Percentiles rank a stretch among this genome's conserved stretches.
Evolutionary conservation across 2,888 invertebrate genomes (phyloP).

Genomic region (Drosophila buzzatii): DNA sequence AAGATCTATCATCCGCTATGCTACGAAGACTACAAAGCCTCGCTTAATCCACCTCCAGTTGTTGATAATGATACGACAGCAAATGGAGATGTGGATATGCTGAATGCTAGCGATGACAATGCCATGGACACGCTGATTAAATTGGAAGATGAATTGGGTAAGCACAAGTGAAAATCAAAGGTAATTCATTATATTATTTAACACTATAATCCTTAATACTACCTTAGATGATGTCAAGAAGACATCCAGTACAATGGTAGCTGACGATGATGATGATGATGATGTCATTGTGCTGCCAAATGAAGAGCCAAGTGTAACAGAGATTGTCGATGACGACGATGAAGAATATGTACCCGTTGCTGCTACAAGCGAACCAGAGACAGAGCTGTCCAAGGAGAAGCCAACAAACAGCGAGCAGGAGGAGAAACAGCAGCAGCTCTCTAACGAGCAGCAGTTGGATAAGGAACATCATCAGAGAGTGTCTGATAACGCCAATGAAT

Average conservation of each 20-base stretch:
- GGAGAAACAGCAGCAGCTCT: constrained; percentile 6
- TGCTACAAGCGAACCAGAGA: constrained; percentile 47
- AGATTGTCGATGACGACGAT: constrained; percentile 86
- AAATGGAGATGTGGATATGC: constrained; percentile 58
- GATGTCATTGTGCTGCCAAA: constrained; percentile 89
- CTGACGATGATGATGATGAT: constrained; percentile 87
- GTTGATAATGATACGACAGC: constrained; percentile 22
- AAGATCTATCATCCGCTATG: constrained; percentile 95
- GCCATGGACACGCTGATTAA: constrained; percentile 83
- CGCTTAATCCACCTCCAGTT: constrained; percentile 77
- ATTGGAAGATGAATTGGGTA: constrained; percentile 71
- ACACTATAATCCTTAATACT: neutral
- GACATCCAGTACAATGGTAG: constrained; percentile 20
- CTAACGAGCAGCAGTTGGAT: constrained; percentile 11
- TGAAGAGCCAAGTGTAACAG: constrained; percentile 88
- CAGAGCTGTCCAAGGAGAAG: constrained; percentile 28
- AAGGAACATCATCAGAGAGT: constrained; percentile 23
- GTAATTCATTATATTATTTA: neutral
- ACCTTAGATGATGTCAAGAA: constrained; percentile 40
- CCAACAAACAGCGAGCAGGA: constrained; percentile 14
- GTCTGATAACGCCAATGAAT: constrained; percentile 72
- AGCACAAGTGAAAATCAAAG: neutral
- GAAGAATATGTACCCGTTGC: constrained; percentile 84
- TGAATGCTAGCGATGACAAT: constrained; percentile 79
- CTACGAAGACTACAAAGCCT: constrained; percentile 91